Evolutionary conservation across 2,113 vertebrate genomes (phyloP).

Genomic region (Nannobrachium achirus): DNA sequence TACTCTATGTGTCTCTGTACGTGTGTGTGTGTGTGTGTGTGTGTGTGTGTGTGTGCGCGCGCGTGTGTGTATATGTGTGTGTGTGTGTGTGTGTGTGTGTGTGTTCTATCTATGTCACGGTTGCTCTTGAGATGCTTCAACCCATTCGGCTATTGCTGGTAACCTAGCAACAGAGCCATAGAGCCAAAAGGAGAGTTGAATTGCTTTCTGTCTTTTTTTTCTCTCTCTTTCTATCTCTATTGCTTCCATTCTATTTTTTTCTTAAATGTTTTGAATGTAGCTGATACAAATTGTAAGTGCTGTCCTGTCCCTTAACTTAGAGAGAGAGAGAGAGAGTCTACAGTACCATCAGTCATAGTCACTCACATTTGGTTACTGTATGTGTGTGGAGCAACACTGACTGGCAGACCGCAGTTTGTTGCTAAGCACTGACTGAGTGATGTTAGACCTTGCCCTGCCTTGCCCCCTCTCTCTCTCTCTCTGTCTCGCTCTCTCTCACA

Average conservation of each 20-base stretch:
- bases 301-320: neutral
- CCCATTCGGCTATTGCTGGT: constrained; percentile 58
- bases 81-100: constrained; percentile 12
- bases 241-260: neutral
- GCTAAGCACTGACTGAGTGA: neutral
- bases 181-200: constrained; percentile 48
- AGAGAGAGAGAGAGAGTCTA: neutral
- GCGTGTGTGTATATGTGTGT: neutral
- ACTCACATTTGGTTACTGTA: neutral
- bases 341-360: too few relatives aligned
- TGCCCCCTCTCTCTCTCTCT: constrained; percentile 8
- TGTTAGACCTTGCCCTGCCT: neutral
- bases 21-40: neutral
- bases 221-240: constrained; percentile 35
- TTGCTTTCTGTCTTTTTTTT: constrained; percentile 36
- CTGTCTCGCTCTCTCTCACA: constrained; percentile 39
- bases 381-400: neutral
- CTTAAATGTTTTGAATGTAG: neutral
- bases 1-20: neutral
- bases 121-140: constrained; percentile 72
- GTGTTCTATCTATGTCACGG: constrained; percentile 68
- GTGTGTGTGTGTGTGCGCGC: constrained; percentile 2
- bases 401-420: neutral
- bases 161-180: constrained; percentile 74
- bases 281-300: neutral